phyloP scores from a whole-genome alignment of 2,113 vertebrate species.

The Aviceda subcristata region DNA sequence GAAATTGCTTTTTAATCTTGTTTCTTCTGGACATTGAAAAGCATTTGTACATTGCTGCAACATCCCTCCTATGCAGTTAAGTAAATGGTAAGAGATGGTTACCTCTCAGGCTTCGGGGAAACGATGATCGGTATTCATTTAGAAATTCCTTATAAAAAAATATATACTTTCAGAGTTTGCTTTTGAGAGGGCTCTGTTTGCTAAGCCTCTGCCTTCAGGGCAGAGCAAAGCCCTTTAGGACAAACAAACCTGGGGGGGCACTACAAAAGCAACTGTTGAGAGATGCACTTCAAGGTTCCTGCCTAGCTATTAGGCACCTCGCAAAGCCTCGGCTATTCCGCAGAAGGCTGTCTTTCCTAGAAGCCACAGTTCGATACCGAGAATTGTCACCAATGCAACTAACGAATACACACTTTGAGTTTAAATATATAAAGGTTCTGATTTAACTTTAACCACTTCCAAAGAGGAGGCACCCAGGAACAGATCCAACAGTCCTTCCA shows the following conservation, averaged over 20 bases:
- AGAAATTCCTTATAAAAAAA: not conserved
- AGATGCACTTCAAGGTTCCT: not conserved
- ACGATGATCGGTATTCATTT: accelerated
- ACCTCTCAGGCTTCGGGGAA: not conserved
- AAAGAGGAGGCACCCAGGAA: not conserved
- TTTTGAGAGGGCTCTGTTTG: accelerated
- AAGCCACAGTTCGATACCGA: not conserved
- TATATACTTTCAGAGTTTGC: not conserved
- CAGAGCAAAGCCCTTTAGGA: not conserved
- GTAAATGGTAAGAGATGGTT: not conserved
- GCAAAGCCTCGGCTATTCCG: accelerated
- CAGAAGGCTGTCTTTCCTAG: not conserved
- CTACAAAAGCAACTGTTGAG: not conserved
- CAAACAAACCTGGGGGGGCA: not conserved
- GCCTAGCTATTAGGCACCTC: accelerated
- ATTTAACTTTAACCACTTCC: not conserved
- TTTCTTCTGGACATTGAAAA: not conserved
- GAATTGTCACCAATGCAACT: not conserved
- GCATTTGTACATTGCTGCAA: not conserved
- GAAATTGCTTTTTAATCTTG: not conserved
- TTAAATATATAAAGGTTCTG: accelerated
- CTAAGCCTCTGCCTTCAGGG: not conserved
- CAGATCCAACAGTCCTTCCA: too few relatives aligned
- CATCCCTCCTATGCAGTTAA: not conserved
- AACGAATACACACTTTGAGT: accelerated